phyloP scores from a whole-genome alignment of 1,140 invertebrate genomes.

The Drosophila lacertosa region DNA sequence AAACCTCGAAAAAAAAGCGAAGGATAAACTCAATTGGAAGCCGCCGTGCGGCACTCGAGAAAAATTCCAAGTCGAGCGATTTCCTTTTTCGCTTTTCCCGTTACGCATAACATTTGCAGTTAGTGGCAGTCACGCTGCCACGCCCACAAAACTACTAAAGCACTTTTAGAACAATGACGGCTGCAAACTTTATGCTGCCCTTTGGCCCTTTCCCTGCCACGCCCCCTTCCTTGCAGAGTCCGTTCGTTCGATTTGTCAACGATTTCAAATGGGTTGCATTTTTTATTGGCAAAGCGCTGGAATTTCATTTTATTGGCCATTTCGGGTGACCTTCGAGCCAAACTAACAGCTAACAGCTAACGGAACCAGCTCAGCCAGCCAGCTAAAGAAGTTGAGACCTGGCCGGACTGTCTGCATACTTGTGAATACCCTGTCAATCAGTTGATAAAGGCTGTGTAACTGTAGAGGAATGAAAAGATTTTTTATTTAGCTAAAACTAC shows the following conservation, averaged over 20 bases:
- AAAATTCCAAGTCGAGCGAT: constrained; percentile 6
- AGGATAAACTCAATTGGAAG: constrained; percentile 64
- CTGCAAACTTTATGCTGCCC: constrained; percentile 66
- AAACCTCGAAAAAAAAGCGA: constrained; percentile 32
- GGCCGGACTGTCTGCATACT: constrained; percentile 17
- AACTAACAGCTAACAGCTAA: constrained; percentile 15
- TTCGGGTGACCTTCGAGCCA: constrained; percentile 70
- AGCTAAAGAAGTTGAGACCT: constrained; percentile 1
- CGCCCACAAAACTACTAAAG: constrained; percentile 50
- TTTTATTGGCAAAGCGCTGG: constrained; percentile 71
- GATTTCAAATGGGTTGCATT: constrained; percentile 75
- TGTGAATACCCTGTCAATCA: constrained; percentile 5
- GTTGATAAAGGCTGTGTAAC: neutral
- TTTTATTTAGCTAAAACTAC: too few relatives aligned
- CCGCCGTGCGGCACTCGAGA: constrained; percentile 42
- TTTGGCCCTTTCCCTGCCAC: neutral
- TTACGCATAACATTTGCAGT: constrained; percentile 67
- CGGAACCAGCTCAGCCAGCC: neutral
- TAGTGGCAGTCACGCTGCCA: constrained; percentile 49
- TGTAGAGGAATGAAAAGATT: neutral
- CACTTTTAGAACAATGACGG: constrained; percentile 59
- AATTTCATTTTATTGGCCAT: constrained; percentile 80
- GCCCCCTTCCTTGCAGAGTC: neutral
- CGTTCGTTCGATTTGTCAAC: constrained; percentile 73
- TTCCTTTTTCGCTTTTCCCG: constrained; percentile 28